These are phyloP conservation scores for Hermatobates lingyangjiaoensis DNA, from an alignment of 1,140 invertebrate species.

Conservation along the genomic window DNA sequence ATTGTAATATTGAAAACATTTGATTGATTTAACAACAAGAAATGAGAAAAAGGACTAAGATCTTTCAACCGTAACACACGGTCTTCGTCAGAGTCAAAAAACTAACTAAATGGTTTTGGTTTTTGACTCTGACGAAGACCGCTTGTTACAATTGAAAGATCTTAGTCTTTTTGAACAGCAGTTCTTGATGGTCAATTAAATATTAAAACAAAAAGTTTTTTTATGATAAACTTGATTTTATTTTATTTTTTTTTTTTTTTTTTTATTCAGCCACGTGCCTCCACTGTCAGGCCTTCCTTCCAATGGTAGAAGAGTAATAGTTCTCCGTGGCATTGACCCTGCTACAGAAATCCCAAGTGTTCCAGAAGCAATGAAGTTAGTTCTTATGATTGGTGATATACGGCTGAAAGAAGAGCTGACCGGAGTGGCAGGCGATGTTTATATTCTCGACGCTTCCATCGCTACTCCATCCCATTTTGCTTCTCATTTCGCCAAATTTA, in stretches of 20 bases:
- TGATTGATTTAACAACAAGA: no score
- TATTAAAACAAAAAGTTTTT: neutral
- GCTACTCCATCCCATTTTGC: constrained; percentile 52
- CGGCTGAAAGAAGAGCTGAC: constrained; percentile 49
- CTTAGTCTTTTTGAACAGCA: no score
- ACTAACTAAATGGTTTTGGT: no score
- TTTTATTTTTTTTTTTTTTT: neutral
- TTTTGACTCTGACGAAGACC: no score
- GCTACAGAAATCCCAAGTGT: constrained; percentile 31
- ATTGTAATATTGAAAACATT: no score
- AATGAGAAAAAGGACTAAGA: no score
- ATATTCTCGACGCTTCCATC: constrained; percentile 52
- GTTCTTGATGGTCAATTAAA: neutral
- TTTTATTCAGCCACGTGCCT: constrained; percentile 43
- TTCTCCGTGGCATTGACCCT: constrained; percentile 39
- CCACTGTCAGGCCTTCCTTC: constrained; percentile 55
- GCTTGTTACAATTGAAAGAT: no score
- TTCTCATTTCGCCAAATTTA: constrained; percentile 53
- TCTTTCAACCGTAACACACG: no score
- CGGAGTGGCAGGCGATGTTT: constrained; percentile 63
- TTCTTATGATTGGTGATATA: constrained; percentile 62
- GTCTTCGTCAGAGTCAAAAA: no score
- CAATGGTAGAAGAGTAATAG: constrained; percentile 51
- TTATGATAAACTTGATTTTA: neutral
- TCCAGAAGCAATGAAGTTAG: constrained; percentile 51